A percentile compares a stretch with the other conserved stretches of the same genome.
These are phyloP conservation scores for Agonopterix subpropinquella DNA, from an alignment of 2,888 invertebrate species.

Conservation along the genomic window DNA sequence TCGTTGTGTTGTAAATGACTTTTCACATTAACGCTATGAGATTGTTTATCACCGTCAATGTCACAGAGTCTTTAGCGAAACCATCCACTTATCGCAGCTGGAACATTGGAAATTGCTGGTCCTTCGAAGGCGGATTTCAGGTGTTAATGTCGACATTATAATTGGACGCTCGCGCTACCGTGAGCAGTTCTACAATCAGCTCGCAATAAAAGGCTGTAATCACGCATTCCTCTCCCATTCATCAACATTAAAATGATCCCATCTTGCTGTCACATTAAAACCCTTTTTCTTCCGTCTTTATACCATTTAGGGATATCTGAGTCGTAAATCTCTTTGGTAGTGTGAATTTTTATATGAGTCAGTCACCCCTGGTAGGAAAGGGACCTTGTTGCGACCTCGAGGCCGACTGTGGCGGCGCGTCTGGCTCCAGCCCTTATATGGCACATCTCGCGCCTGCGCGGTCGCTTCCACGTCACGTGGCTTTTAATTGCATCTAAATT, in stretches of 20 bases:
- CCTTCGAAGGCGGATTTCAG: too few relatives aligned
- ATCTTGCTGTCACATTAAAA: slow-evolving; percentile 11
- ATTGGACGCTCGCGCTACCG: not conserved
- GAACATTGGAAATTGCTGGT: too few relatives aligned
- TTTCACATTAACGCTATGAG: too few relatives aligned
- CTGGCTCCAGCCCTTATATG: slow-evolving; percentile 44
- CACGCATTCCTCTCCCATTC: slow-evolving; percentile 14
- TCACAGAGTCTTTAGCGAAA: too few relatives aligned
- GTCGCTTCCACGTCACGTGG: slow-evolving; percentile 48
- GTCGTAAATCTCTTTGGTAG: slow-evolving; percentile 47
- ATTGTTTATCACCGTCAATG: too few relatives aligned
- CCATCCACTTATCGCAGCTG: too few relatives aligned
- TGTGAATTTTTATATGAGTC: slow-evolving; percentile 38
- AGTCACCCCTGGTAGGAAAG: slow-evolving; percentile 9
- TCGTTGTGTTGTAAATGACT: too few relatives aligned
- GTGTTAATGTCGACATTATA: too few relatives aligned
- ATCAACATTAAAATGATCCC: slow-evolving; percentile 19
- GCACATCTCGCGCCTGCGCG: slow-evolving; percentile 17
- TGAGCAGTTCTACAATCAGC: too few relatives aligned
- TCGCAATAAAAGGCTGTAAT: too few relatives aligned
- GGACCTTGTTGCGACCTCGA: slow-evolving; percentile 31
- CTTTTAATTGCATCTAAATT: slow-evolving; percentile 41
- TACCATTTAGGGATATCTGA: slow-evolving; percentile 40
- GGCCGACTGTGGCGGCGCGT: slow-evolving; percentile 33
- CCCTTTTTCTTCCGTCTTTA: slow-evolving; percentile 41